Evolutionary conservation across 1,140 invertebrate species (phyloP), one percentile per base, ranked within the genome.

Genomic region (Mactra quadrangularis): DNA sequence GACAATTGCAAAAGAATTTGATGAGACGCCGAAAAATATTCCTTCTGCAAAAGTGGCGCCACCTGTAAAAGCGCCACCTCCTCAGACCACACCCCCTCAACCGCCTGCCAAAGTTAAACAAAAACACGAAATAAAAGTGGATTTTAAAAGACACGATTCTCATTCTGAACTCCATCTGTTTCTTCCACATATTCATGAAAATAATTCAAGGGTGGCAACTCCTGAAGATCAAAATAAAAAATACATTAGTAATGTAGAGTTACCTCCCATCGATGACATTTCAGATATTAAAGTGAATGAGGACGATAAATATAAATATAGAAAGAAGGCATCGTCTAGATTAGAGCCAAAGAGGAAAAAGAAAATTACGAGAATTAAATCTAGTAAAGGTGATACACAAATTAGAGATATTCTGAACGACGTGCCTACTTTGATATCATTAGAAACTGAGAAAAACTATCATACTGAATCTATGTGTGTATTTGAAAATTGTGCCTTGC

Each of bases 121-220:
- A 7, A 53, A 86, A 11, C 22, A 64, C 13, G 75, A 84, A 47
- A 84, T 86, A 31, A 87, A 87, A 78, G 87, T 86, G 19, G 87
- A 87, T 47, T 87, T 87, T 64, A 86, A 85, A 47, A 81, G 83
- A n/a, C 50, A 33, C 15, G 82, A 84, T 55, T 68, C 76, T 27
- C 85, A 87, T 57, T 85, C 87, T 9, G 79, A 85, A 55, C 74
- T 87, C 55, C 85, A 87, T 72, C 72, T 87, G 47, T 87, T 87
- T 82, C 83, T 87, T 68, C 87, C 87, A 25, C 76, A 87, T 60
- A 87, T 87, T 33, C 78, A 82, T 25, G 83, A 77, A 35, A 15
- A 6, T 11, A 64, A 60, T 52, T 68, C 72, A 70, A 60, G 83
- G 59, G 57, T 22, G 45, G 55, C 45, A 25, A 62, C 68, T 64